A percentile compares a stretch with the other conserved stretches of the same genome.
Conservation (phyloP, 2,113 vertebrate species). For the Aldabrachelys gigantea region DNA sequence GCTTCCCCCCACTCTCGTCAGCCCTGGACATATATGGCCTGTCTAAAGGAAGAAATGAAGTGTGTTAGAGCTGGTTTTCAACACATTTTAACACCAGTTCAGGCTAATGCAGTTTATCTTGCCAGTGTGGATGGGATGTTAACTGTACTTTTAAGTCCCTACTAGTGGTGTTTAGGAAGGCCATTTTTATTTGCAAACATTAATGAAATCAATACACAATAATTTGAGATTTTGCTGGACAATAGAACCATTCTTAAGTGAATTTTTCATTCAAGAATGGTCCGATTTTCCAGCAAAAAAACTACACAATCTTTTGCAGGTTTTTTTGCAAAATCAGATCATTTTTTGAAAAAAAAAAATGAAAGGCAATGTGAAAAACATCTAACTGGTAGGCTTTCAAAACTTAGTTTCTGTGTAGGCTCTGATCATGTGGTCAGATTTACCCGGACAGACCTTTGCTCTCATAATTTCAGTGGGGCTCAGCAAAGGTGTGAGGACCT, state of each 20-base stretch:
- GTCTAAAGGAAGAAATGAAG: background rate
- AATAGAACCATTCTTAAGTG: background rate
- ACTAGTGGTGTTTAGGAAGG: background rate
- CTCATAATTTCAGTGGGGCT: background rate
- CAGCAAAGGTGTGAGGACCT: background rate
- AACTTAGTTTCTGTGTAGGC: accelerated
- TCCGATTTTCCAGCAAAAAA: background rate
- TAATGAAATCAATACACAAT: background rate
- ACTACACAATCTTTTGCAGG: background rate
- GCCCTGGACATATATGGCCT: background rate
- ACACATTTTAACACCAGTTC: background rate
- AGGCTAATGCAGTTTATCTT: background rate
- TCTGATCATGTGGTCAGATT: accelerated
- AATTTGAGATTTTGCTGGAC: slow-evolving; percentile 24
- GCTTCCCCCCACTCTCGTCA: too few relatives aligned
- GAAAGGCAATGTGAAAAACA: background rate
- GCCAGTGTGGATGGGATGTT: background rate
- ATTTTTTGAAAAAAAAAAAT: background rate
- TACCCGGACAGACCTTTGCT: background rate
- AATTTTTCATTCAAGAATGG: background rate
- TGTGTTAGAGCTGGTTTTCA: background rate
- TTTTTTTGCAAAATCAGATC: background rate
- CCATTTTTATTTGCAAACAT: background rate
- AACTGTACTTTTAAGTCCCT: background rate
- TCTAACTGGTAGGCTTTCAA: background rate